These are phyloP conservation scores for Hyperoplus lanceolatus DNA, from an alignment of 2,797 vertebrate species.

Conservation along the genomic window DNA sequence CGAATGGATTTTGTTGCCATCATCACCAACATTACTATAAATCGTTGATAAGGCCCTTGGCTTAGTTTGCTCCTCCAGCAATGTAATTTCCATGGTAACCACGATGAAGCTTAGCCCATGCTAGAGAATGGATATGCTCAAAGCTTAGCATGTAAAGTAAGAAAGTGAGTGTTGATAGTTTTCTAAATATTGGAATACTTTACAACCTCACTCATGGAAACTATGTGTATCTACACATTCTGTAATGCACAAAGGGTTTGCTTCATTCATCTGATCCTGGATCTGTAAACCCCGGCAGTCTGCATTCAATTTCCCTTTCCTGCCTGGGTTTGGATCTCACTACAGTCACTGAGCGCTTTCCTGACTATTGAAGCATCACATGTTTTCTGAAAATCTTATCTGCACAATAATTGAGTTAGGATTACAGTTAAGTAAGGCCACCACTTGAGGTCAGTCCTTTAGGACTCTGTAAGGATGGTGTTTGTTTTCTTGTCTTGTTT, in stretches of 20 bases:
- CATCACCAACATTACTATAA: conserved; percentile 33
- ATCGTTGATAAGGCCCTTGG: conserved; percentile 36
- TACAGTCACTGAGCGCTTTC: conserved; percentile 52
- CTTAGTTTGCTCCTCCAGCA: conserved; percentile 42
- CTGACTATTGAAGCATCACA: conserved; percentile 42
- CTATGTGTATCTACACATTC: conserved; percentile 46
- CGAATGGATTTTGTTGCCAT: conserved; percentile 8
- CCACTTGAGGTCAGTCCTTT: conserved; percentile 52
- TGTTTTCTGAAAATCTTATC: conserved; percentile 60
- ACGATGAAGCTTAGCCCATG: conserved; percentile 41
- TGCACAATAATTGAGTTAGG: conserved; percentile 33
- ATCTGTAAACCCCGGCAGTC: conserved; percentile 55
- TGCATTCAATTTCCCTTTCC: conserved; percentile 77
- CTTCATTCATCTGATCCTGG: conserved; percentile 72
- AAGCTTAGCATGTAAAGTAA: conserved; percentile 14
- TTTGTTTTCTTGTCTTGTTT: conserved; percentile 7
- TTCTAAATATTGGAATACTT: conserved; percentile 47
- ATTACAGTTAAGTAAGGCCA: conserved; percentile 61
- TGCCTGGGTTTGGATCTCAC: conserved; percentile 50
- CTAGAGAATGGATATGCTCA: conserved; percentile 23
- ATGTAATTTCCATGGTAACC: conserved; percentile 68
- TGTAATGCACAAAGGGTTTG: conserved; percentile 53
- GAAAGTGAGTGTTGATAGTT: conserved; percentile 30
- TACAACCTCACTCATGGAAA: conserved; percentile 58
- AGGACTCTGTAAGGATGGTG: conserved; percentile 43